A percentile compares a stretch with the other conserved stretches of the same genome.
Evolutionary conservation across 2,888 invertebrate species (phyloP).

Genomic region (Scaptomyza reducta): DNA sequence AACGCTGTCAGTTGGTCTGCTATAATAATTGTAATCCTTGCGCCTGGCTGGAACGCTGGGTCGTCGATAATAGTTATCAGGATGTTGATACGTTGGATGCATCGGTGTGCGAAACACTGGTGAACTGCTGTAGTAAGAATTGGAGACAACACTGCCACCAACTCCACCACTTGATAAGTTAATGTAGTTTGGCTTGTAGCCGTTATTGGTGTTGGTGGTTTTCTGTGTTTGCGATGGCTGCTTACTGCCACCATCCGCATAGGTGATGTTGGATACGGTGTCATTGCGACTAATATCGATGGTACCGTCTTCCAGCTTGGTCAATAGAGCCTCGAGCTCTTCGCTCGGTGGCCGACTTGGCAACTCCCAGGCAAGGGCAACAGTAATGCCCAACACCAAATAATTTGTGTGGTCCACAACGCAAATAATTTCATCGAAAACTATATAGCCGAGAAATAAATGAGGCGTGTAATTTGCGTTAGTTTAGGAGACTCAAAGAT

Average conservation of each 20-base stretch:
- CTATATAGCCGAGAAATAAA: slow-evolving; percentile 59
- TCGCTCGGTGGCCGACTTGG: slow-evolving; percentile 87
- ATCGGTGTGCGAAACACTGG: slow-evolving; percentile 69
- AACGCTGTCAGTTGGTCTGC: slow-evolving; percentile 33
- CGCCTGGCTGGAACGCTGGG: slow-evolving; percentile 43
- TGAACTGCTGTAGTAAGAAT: slow-evolving; percentile 58
- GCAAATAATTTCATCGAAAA: slow-evolving; percentile 83
- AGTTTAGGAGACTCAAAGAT: slow-evolving; percentile 24
- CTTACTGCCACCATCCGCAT: slow-evolving; percentile 57
- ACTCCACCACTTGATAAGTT: slow-evolving; percentile 36
- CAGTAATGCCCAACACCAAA: slow-evolving; percentile 89
- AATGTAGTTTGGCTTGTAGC: slow-evolving; percentile 60
- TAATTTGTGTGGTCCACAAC: slow-evolving; percentile 84
- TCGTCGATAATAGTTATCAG: slow-evolving; percentile 48
- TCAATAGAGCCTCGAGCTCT: slow-evolving; percentile 74
- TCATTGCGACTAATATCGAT: slow-evolving; percentile 80
- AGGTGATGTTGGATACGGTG: slow-evolving; percentile 71
- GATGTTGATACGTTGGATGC: slow-evolving; percentile 61
- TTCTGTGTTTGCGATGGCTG: slow-evolving; percentile 4
- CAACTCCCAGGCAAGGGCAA: slow-evolving; percentile 91
- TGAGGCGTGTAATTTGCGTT: slow-evolving; percentile 39
- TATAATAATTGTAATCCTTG: slow-evolving; percentile 60
- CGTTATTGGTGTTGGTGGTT: slow-evolving; percentile 9
- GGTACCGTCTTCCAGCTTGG: slow-evolving; percentile 79
- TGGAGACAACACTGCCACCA: slow-evolving; percentile 24